Conservation (phyloP, 2,113 vertebrate species). For the Serilophus lunatus region DNA sequence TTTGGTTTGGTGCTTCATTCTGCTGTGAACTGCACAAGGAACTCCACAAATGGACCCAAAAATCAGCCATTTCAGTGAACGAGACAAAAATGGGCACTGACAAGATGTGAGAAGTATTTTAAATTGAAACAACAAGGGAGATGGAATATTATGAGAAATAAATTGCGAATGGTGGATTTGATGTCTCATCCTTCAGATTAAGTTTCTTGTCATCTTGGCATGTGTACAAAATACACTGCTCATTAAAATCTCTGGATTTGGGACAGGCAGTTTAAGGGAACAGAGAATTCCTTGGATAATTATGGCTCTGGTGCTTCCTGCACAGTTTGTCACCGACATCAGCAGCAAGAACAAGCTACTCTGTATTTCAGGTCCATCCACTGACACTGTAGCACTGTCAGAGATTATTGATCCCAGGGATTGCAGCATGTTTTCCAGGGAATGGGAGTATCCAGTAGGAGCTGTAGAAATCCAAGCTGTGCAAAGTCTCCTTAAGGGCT, state of each 20-base stretch:
- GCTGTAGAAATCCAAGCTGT: not conserved
- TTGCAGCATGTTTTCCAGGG: not conserved
- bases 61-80: not conserved
- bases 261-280: not conserved
- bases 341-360: not conserved
- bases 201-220: not conserved
- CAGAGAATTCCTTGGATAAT: not conserved
- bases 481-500: not conserved
- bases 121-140: not conserved
- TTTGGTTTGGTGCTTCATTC: not conserved
- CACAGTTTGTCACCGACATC: not conserved
- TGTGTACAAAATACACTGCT: not conserved
- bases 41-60: not conserved
- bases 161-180: not conserved
- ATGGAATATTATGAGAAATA: not conserved
- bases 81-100: not conserved
- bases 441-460: not conserved
- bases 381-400: not conserved
- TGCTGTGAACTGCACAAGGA: not conserved
- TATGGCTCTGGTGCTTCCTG: not conserved
- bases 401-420: not conserved
- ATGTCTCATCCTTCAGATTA: not conserved
- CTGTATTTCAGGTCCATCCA: fast-evolving
- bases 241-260: not conserved
- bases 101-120: not conserved